phyloP scores from a whole-genome alignment of 1,140 invertebrate genomes.

The Euwallacea similis region DNA sequence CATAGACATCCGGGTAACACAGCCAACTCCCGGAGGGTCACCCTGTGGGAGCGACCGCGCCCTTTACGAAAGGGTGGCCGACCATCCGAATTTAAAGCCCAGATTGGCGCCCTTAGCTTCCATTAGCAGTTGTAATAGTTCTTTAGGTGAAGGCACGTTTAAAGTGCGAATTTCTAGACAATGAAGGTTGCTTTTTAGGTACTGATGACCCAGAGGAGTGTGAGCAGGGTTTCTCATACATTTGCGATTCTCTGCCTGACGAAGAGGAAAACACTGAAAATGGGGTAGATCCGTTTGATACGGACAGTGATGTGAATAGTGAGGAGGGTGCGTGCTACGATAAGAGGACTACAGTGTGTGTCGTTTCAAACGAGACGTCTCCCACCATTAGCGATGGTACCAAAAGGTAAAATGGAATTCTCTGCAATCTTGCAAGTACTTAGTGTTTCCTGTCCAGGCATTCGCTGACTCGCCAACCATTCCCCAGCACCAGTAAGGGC shows the following conservation, averaged over 20 bases:
- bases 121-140: conserved; percentile 73
- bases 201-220: conserved; percentile 66
- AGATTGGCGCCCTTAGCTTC: conserved; percentile 73
- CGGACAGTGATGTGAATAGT: conserved; percentile 68
- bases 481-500: conserved; percentile 32
- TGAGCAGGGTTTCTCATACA: conserved; percentile 62
- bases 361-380: conserved; percentile 24
- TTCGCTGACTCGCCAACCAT: conserved; percentile 20
- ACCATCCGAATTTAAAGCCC: conserved; percentile 44
- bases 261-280: conserved; percentile 72
- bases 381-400: conserved; percentile 21
- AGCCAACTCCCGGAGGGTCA: conserved; percentile 77
- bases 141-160: conserved; percentile 53
- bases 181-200: conserved; percentile 48
- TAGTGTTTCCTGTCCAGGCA: conserved; percentile 13
- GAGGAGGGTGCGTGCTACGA: conserved; percentile 45
- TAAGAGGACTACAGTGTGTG: conserved; percentile 37
- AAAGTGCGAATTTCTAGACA: background rate
- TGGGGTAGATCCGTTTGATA: conserved; percentile 78
- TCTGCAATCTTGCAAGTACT: conserved; percentile 15
- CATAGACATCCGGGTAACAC: conserved; percentile 74
- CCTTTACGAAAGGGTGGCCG: conserved; percentile 45
- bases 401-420: conserved; percentile 18
- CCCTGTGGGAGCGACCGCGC: conserved; percentile 72
- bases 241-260: conserved; percentile 71